Evolutionary conservation across 2,113 vertebrate genomes (phyloP), one percentile per base, ranked within the genome.

Genomic region (Chrysemys picta): DNA sequence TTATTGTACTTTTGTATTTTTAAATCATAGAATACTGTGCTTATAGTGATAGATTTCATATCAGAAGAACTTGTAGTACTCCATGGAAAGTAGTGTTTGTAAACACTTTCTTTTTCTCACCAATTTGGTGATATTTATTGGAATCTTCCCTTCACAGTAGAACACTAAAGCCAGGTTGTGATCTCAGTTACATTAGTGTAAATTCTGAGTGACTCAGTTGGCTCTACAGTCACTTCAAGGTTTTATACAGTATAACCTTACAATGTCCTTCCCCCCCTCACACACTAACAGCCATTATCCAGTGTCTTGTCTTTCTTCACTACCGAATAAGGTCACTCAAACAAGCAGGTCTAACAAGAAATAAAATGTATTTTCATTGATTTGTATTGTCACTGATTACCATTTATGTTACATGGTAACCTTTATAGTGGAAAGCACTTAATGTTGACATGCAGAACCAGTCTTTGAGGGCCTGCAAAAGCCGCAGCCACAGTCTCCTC

Each of bases 371-470:
- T 98, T 97, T 97, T 98, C 97, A 98, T 98, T 98, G 98, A 98
- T 98, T 98, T 89, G 84, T 94, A 94, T 88, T 95, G 87, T 93
- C 89, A 86, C 84, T 92, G 91, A 96, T 97, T 98, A 97, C 93
- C 90, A 59, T 97, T 97, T 59, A 38, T 97, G 96, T 97, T 98
- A 76, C 84, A 87, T 89, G 94, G 96, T 78, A 82, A 92, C 97
- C 97, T 94, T 97, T 98, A 98, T 98, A 98, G 97, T 95, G 97
- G 98, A 97, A 96, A 97, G 94, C 96, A 78, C 97, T 97, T 91
- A 88, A 75, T 9, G 49, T 98, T 98, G 96, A 98, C 98, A 98
- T 98, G 98, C 97, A 98, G 98, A 98, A 97, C 98, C 98, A 98
- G 98, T 97, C 87, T 95, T 89, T 93, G 96, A 96, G 94, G 97